These are phyloP conservation scores for Euphonia xanthogaster DNA, from an alignment of 2,797 vertebrate species.

Conservation along the genomic window DNA sequence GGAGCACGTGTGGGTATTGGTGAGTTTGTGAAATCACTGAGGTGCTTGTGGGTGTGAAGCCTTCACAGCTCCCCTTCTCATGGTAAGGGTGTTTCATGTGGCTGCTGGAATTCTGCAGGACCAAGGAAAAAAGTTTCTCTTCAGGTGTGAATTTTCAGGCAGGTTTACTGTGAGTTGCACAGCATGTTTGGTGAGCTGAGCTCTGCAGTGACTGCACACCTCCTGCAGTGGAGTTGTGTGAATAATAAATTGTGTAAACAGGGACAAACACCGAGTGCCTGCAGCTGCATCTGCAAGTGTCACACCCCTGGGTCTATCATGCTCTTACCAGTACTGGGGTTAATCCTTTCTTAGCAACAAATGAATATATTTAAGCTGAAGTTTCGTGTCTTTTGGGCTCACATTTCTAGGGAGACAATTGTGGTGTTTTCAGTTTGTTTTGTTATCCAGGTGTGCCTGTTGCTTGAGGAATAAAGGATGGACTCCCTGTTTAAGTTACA, in stretches of 20 bases:
- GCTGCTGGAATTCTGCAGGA: background rate
- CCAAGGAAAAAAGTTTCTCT: accelerated
- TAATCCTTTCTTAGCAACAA: background rate
- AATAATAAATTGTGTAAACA: background rate
- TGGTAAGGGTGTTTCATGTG: background rate
- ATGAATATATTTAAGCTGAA: background rate
- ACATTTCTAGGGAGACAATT: background rate
- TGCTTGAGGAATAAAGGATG: background rate
- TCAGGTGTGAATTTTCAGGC: background rate
- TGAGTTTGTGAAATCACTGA: background rate
- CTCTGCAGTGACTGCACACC: background rate
- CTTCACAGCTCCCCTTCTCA: background rate
- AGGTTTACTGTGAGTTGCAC: background rate
- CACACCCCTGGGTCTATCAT: accelerated
- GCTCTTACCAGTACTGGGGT: accelerated
- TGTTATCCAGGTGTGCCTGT: background rate
- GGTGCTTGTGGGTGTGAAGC: background rate
- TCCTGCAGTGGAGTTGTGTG: background rate
- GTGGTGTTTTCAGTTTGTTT: background rate
- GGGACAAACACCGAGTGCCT: background rate
- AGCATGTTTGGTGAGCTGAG: background rate
- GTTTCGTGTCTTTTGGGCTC: background rate
- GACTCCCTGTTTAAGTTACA: background rate
- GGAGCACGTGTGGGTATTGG: accelerated
- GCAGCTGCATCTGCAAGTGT: background rate